phyloP scores from a whole-genome alignment of 2,797 vertebrate genomes.

The Decapterus maruadsi region DNA sequence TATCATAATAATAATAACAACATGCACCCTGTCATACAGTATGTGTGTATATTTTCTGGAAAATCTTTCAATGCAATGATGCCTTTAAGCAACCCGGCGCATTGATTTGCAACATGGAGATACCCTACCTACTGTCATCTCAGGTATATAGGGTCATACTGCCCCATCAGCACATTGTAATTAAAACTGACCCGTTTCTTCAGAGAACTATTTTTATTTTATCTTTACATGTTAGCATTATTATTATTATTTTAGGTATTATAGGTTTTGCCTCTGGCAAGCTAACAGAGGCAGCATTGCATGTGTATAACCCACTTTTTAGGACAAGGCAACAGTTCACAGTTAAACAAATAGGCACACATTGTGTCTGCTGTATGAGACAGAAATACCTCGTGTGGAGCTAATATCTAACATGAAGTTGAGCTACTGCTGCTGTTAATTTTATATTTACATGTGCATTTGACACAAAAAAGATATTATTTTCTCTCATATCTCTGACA shows the following conservation, averaged over 20 bases:
- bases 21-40: no score
- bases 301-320: no score
- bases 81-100: background rate
- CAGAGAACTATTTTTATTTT: background rate
- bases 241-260: no score
- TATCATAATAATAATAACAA: no score
- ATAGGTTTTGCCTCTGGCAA: no score
- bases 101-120: background rate
- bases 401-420: background rate
- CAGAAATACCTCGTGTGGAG: background rate
- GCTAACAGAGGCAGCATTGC: no score
- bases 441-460: background rate
- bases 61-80: background rate
- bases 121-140: background rate
- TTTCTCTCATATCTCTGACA: no score
- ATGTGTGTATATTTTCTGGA: no score
- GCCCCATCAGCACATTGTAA: background rate
- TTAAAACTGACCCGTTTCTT: background rate
- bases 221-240: no score
- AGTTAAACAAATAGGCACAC: background rate
- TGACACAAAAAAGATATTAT: background rate
- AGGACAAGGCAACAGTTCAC: no score
- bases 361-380: no score
- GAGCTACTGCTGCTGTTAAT: background rate
- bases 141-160: background rate